Evolutionary conservation across 2,797 vertebrate species (phyloP), one percentile per base, ranked within the genome.

Genomic region (Echeneis naucrates): DNA sequence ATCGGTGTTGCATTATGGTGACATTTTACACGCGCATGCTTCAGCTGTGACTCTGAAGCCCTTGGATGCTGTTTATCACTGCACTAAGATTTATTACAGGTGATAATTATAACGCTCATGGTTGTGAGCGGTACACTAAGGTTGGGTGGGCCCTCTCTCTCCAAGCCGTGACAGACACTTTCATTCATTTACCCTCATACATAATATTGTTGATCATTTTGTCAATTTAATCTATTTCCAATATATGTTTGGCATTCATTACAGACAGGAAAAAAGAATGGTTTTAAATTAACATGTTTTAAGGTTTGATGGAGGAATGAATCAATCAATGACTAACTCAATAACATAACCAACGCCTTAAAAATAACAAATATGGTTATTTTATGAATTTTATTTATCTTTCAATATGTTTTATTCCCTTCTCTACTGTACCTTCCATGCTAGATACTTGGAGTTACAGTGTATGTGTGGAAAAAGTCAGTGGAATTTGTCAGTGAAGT

Each of bases 401-500:
- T 68, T 2, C 26, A 33, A 24, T 50, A 37, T 4, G 19, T 23
- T 11, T n/a, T n/a, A n/a, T n/a, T 30, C 6, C 30, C 30, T 16
- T 16, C 21, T 2, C n/a, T 21, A 17, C 21, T 59, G 32, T 4
- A 27, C 12, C 8, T 23, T 21, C 11, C 21, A n/a, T n/a, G n/a
- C n/a, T n/a, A n/a, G n/a, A 16, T 6, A 19, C 30, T 6, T 35
- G 19, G 19, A 38, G 12, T 17, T 23, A 52, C n/a, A n/a, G n/a
- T n/a, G n/a, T 40, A 13, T 11, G 21, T 37, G 35, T 23, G 16
- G 24, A 14, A 19, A 61, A 1, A 16, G 21, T n/a, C n/a, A n/a
- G 12, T 42, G 10, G 16, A 50, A 59, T 67, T 56, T 59, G n/a
- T 52, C 19, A 68, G 13, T 5, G 17, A 62, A 13, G 26, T 55